A percentile compares a stretch with the other conserved stretches of the same genome.
phyloP scores from a whole-genome alignment of 2,888 invertebrate genomes.

The Mamestra brassicae region DNA sequence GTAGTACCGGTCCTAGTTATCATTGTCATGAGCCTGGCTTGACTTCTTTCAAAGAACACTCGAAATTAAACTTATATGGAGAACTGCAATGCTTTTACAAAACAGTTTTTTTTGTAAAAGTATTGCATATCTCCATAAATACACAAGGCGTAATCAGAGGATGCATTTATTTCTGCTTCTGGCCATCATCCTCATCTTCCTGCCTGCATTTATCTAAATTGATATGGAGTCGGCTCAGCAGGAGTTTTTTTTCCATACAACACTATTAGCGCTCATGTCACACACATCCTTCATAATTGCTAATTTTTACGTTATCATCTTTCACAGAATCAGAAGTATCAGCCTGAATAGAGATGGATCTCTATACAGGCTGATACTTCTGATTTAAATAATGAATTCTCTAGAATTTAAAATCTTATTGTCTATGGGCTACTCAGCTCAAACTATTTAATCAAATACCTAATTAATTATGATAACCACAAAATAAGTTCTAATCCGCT shows the following conservation, averaged over 20 bases:
- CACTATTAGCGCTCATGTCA: no score
- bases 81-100: no score
- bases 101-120: background rate
- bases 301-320: no score
- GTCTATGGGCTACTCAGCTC: background rate
- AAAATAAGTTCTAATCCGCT: conserved; percentile 38
- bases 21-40: background rate
- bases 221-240: no score
- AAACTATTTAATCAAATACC: conserved; percentile 32
- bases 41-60: no score
- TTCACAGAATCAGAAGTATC: no score
- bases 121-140: background rate
- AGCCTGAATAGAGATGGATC: no score
- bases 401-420: background rate
- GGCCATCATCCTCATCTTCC: no score
- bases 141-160: background rate
- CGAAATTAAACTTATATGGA: no score
- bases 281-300: no score
- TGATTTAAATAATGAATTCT: background rate
- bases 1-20: background rate
- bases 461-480: conserved; percentile 58
- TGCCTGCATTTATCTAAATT: background rate
- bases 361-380: background rate
- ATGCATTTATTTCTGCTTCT: background rate
- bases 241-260: no score